Percentiles rank a stretch among this genome's conserved stretches.
Conservation (phyloP, 2,888 invertebrate species). For the Limenitis camilla region DNA sequence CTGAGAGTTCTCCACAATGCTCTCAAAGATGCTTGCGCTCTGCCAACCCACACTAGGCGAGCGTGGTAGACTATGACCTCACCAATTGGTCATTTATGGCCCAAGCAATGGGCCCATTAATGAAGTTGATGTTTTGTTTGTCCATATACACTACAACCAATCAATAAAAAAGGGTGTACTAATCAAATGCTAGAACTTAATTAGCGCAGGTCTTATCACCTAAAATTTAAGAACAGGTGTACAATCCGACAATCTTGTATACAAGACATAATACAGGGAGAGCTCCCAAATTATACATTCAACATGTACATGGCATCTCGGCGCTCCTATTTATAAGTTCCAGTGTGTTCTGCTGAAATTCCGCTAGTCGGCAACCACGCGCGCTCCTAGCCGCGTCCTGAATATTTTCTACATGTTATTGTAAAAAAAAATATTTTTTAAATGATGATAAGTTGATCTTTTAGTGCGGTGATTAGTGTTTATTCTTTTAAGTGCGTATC, state of each 20-base stretch:
- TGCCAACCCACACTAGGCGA: too few relatives aligned
- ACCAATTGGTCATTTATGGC: too few relatives aligned
- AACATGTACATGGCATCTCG: slow-evolving; percentile 42
- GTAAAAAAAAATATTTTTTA: slow-evolving; percentile 15
- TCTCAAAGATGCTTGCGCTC: too few relatives aligned
- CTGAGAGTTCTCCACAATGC: too few relatives aligned
- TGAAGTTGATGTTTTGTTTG: too few relatives aligned
- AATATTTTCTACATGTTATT: slow-evolving; percentile 20
- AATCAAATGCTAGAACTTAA: too few relatives aligned
- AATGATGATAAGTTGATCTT: slow-evolving; percentile 33
- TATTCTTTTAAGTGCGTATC: slow-evolving; percentile 45
- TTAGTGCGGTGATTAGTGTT: slow-evolving; percentile 41
- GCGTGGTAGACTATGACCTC: too few relatives aligned
- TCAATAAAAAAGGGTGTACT: too few relatives aligned
- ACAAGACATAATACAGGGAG: slow-evolving; percentile 15
- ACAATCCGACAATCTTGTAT: slow-evolving; percentile 1
- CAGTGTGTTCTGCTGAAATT: slow-evolving; percentile 65
- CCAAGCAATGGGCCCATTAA: too few relatives aligned
- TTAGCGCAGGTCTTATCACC: not conserved
- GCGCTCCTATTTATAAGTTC: slow-evolving; percentile 74
- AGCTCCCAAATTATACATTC: slow-evolving; percentile 33
- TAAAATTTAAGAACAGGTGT: not conserved
- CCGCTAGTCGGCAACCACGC: slow-evolving; percentile 59
- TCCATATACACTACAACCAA: too few relatives aligned
- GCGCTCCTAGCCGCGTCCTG: slow-evolving; percentile 45